Evolutionary conservation across 2,797 vertebrate species (phyloP).

Genomic region (Coracias cyanogaster): DNA sequence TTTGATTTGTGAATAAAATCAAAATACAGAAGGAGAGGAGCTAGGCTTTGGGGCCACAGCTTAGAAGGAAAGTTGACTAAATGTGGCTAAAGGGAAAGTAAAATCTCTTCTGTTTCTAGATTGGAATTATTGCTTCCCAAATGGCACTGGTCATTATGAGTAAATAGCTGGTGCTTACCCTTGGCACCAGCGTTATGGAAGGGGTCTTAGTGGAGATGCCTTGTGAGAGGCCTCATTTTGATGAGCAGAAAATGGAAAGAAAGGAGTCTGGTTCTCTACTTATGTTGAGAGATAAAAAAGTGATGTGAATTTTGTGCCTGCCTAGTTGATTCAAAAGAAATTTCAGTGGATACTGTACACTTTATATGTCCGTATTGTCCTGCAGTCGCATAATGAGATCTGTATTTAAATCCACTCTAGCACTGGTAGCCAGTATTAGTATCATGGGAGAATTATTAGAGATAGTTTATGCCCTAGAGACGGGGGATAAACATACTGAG

Average conservation of each 20-base stretch:
- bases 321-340: neutral
- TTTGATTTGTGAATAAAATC: neutral
- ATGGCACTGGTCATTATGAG: neutral
- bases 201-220: neutral
- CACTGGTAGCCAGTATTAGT: neutral
- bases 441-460: neutral
- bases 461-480: neutral
- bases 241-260: neutral
- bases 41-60: neutral
- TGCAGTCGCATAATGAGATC: neutral
- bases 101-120: neutral
- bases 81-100: neutral
- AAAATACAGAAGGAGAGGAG: neutral
- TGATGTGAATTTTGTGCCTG: neutral
- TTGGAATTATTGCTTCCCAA: neutral
- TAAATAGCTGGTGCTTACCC: neutral
- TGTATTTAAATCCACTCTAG: neutral
- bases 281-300: neutral
- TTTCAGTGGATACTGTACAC: neutral
- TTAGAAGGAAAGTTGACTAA: neutral
- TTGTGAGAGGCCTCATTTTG: neutral
- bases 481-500: neutral
- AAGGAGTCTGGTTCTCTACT: neutral
- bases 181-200: fast-evolving
- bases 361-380: neutral